Base-by-base conservation (phyloP, 2,888 invertebrate species). In the Heteromurus nitidus region DNA sequence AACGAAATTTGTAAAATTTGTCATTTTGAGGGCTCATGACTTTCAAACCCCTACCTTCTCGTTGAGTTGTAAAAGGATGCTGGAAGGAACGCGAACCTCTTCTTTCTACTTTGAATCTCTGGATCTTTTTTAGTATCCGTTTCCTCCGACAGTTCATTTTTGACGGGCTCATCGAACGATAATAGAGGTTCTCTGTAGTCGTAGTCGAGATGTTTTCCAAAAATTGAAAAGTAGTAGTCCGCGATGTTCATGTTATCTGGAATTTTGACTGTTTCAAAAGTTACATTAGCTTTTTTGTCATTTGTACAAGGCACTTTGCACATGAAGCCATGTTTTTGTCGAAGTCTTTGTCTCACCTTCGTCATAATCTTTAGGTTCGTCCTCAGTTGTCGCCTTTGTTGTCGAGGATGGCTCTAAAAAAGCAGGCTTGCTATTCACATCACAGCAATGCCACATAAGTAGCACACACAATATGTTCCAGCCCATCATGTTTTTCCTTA, bases 181-280 rank as follows among this genome's bases (percentile, higher is more conserved):
- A 80, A 30, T 1, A 80, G 9, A 1, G 80, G 80, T n/a, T 80
- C 80, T 5, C 65, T n/a, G 24, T 80, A 72, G 28, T 80, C 80
- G 20, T 80, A 80, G 26, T 80, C 80, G 44, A 80, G 44, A 24
- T 80, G 80, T n/a, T 80, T 80, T 24, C 80, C 80, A 58, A 80
- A 80, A 2, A 80, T 65, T 22, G 80, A 80, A 20, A 64, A 80
- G 60, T 80, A 80, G 26, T 80, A 80, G 20, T 80, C 80, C 22
- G 72, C 80, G 1, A 80, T 58, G 20, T 80, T 72, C 72, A 80
- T 72, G 26, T 80, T 67, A 3, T n/a, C 26, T n/a, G 80, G 80
- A 13, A 67, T 65, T 20, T 28, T 44, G 7, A 58, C 72, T 70
- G 11, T 18, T 31, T 18, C 13, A 65, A 11, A 24, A 26, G 53